A percentile compares a stretch with the other conserved stretches of the same genome.
phyloP scores from a whole-genome alignment of 2,797 vertebrate species.

The Staurois parvus region DNA sequence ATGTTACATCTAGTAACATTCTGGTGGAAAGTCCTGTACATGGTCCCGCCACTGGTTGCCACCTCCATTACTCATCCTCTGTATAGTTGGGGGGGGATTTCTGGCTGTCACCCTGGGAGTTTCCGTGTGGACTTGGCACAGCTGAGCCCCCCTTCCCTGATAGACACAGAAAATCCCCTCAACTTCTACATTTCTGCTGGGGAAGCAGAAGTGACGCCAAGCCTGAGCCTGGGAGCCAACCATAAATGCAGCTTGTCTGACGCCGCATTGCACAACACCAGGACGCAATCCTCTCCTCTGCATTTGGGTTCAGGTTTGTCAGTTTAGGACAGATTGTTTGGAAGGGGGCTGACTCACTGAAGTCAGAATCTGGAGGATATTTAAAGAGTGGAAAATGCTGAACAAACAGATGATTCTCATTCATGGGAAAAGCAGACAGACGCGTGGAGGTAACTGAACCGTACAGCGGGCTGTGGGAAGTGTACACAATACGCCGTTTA shows the following conservation, averaged over 20 bases:
- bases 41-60: neutral
- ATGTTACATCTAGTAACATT: neutral
- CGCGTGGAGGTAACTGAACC: conserved; percentile 5
- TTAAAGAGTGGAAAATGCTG: neutral
- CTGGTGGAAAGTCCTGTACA: conserved; percentile 14
- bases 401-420: conserved; percentile 4
- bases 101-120: neutral
- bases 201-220: neutral
- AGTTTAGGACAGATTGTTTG: neutral
- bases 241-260: neutral
- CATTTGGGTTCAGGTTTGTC: neutral
- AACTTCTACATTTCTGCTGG: neutral
- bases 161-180: conserved; percentile 6
- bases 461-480: neutral
- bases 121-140: conserved; percentile 4
- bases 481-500: neutral
- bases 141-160: neutral
- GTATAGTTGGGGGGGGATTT: neutral
- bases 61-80: too few species aligned
- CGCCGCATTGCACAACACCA: neutral
- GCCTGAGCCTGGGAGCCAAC: neutral
- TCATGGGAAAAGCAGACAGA: conserved; percentile 22
- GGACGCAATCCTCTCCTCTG: neutral
- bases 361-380: neutral
- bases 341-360: neutral